A percentile compares a stretch with the other conserved stretches of the same genome.
Conservation (phyloP, 1,140 invertebrate genomes). For the Aradophagus sp. region DNA sequence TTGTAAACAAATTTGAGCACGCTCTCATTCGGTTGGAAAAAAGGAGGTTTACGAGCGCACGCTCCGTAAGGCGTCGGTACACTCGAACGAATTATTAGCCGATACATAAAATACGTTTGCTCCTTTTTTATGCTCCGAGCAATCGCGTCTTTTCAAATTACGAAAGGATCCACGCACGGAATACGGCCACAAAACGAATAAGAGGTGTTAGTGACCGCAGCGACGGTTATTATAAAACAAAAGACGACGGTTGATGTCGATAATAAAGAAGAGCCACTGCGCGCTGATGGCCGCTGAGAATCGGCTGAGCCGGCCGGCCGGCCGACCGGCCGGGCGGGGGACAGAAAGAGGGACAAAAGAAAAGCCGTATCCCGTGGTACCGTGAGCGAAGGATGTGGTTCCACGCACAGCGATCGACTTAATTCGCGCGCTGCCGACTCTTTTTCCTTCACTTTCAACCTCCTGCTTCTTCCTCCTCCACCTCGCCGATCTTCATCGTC, state of each 20-base stretch:
- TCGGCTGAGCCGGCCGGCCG: too few species aligned
- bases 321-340: conserved; percentile 3
- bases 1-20: conserved; percentile 42
- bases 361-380: conserved; percentile 68
- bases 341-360: conserved; percentile 63
- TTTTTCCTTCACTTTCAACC: conserved; percentile 63
- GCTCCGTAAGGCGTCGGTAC: conserved; percentile 20
- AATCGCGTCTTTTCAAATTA: conserved; percentile 35
- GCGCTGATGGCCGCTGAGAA: conserved; percentile 56
- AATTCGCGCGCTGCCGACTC: conserved; percentile 70
- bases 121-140: conserved; percentile 27
- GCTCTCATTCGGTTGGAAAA: conserved; percentile 20
- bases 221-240: conserved; percentile 74
- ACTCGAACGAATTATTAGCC: conserved; percentile 44
- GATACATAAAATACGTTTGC: conserved; percentile 45
- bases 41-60: conserved; percentile 42
- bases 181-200: conserved; percentile 62
- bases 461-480: conserved; percentile 53
- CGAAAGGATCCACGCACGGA: conserved; percentile 47
- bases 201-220: conserved; percentile 64
- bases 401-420: conserved; percentile 74
- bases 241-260: conserved; percentile 71
- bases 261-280: conserved; percentile 71
- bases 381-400: conserved; percentile 73
- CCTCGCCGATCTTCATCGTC: conserved; percentile 55